A percentile compares a stretch with the other conserved stretches of the same genome.
These are phyloP conservation scores for Cephus pulcher DNA, from an alignment of 2,888 invertebrate genomes.

Conservation along the genomic window DNA sequence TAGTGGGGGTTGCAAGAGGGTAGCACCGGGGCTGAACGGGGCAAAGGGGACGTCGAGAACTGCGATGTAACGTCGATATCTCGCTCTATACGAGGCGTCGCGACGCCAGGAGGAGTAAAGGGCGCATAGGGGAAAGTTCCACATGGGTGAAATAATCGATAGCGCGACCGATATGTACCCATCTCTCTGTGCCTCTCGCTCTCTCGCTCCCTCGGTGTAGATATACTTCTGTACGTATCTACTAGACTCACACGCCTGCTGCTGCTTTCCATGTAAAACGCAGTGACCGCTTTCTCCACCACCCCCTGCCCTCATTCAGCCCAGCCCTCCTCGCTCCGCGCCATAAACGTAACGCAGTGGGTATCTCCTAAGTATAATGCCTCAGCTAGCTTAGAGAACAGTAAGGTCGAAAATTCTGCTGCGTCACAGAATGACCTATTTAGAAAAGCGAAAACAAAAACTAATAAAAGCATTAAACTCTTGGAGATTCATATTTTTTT, in stretches of 20 bases:
- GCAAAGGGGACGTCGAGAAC: constrained; percentile 10
- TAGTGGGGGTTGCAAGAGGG: constrained; percentile 22
- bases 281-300: not conserved
- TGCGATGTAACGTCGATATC: constrained; percentile 65
- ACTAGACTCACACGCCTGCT: not conserved
- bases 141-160: constrained; percentile 66
- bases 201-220: not conserved
- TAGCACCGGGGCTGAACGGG: constrained; percentile 10
- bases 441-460: no score
- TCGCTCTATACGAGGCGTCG: constrained; percentile 62
- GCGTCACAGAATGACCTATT: no score
- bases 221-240: not conserved
- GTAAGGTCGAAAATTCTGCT: no score
- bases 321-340: not conserved
- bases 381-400: no score
- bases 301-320: not conserved
- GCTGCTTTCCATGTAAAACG: not conserved
- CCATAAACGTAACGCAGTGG: no score
- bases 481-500: no score
- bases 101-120: constrained; percentile 43
- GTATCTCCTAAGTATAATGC: no score
- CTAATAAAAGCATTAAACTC: no score
- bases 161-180: constrained; percentile 61
- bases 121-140: constrained; percentile 59
- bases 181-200: not conserved